phyloP scores from a whole-genome alignment of 53 echinoderm and acorn worm genomes.

The Holothuria scabra region DNA sequence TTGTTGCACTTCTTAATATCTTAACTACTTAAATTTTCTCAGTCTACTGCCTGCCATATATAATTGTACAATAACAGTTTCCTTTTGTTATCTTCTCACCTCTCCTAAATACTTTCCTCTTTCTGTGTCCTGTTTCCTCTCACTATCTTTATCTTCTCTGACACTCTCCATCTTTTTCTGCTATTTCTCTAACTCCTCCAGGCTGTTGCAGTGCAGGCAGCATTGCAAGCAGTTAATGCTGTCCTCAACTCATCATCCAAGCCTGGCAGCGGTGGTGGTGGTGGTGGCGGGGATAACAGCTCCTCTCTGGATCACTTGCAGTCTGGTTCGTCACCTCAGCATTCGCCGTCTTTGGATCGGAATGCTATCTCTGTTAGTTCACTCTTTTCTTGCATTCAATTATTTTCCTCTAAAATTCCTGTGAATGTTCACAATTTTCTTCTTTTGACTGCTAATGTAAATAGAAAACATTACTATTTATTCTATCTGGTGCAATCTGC shows the following conservation, averaged over 20 bases:
- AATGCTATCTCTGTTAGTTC: constrained; percentile 90
- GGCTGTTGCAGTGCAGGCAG: constrained; percentile 92
- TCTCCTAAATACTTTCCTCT: background rate
- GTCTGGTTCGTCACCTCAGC: constrained; percentile 34
- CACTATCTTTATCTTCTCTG: constrained; percentile 21
- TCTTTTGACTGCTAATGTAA: constrained; percentile 85
- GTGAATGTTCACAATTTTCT: constrained; percentile 48
- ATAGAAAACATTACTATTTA: constrained; percentile 66
- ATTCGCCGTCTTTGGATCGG: constrained; percentile 69
- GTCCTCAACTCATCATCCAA: constrained; percentile 79
- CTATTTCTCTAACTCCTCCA: constrained; percentile 45
- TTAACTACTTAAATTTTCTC: constrained; percentile 39
- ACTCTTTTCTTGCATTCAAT: constrained; percentile 54
- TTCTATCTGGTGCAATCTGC: constrained; percentile 13
- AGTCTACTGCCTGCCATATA: background rate
- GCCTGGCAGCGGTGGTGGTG: constrained; percentile 62
- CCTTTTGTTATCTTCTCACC: constrained; percentile 14
- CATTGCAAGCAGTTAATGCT: constrained; percentile 87
- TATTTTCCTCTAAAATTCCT: constrained; percentile 42
- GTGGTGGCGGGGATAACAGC: constrained; percentile 36
- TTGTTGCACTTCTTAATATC: constrained; percentile 3
- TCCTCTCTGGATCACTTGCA: constrained; percentile 44
- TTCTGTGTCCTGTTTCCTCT: background rate
- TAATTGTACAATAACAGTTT: background rate
- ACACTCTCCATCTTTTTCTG: constrained; percentile 21